Base-by-base conservation (phyloP, 2,888 invertebrate species). In the Papilio protenor region DNA sequence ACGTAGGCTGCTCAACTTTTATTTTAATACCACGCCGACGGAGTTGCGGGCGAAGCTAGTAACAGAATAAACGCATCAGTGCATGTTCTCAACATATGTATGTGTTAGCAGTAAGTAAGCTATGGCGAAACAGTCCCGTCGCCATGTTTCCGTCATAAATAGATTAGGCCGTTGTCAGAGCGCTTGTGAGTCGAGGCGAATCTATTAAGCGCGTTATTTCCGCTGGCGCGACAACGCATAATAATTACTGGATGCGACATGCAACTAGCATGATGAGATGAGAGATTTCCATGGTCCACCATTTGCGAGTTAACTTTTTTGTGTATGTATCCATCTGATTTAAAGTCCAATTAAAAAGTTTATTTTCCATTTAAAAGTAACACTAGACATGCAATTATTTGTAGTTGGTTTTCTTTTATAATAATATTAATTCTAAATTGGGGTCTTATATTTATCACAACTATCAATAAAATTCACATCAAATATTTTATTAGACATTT, bases 191-290 rank as follows among this genome's bases (percentile, higher is more conserved):
- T 90, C 88, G 91, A 87, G 86, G 92, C 93, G 93, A 94, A 94
- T 94, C 94, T 94, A 94, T 94, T 94, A 93, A 93, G 91, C 93
- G 90, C 91, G 90, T 93, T 94, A 94, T 94, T 93, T 94, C 93
- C 94, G 92, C 89, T 89, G 86, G 88, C 88, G 86, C 87, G 86
- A 84, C 59, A 40, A 77, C 85, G 84, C 18, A 83, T 81, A 82
- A 81, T 78, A 77, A 59, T 18, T 49, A 72, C 80, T 89, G 84
- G 88, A 89, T 84, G 83, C 80, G 87, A 45, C 61, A 57, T 73
- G 6, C 2, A 66, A 66, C n/a, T n/a, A 40, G 10, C n/a, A 66
- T 14, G 23, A 64, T 23, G 64, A 8, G 33, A 33, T 64, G 18
- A 40, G 33, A 40, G 1, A 33, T 11, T 40, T 66, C n/a, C 10